Percentiles rank a stretch among this genome's conserved stretches.
Conservation (phyloP, 2,888 invertebrate genomes). For the Bombylius discolor region DNA sequence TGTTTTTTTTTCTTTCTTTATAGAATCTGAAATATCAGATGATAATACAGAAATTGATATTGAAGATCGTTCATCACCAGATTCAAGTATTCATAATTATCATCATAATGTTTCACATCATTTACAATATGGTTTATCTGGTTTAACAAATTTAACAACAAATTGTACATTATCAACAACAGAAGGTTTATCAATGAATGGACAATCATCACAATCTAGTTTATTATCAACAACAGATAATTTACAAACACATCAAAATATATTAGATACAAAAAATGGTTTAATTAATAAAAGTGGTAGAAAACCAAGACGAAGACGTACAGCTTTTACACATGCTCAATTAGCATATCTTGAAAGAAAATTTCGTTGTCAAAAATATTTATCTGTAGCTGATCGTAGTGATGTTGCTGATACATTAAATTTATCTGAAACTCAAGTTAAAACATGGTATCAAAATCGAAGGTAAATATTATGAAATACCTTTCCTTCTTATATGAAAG, state of each 20-base stretch:
- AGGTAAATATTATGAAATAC: slow-evolving; percentile 22
- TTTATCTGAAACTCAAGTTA: slow-evolving; percentile 86
- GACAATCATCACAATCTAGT: slow-evolving; percentile 17
- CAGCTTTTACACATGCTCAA: slow-evolving; percentile 90
- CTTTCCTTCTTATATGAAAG: no score
- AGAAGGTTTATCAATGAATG: background rate
- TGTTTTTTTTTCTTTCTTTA: background rate
- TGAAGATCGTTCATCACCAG: slow-evolving; percentile 35
- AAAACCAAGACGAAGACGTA: slow-evolving; percentile 71
- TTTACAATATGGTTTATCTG: slow-evolving; percentile 8
- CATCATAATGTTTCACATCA: slow-evolving; percentile 6
- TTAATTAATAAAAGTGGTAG: slow-evolving; percentile 43
- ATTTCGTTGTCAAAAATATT: slow-evolving; percentile 84
- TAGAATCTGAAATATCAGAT: slow-evolving; percentile 31
- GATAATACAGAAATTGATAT: slow-evolving; percentile 37
- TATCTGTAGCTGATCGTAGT: slow-evolving; percentile 84
- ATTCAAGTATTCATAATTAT: slow-evolving; percentile 26
- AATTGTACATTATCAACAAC: background rate
- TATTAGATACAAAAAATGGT: slow-evolving; percentile 20
- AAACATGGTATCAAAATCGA: slow-evolving; percentile 66
- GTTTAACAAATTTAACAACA: background rate
- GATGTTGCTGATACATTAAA: slow-evolving; percentile 84
- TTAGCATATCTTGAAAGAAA: slow-evolving; percentile 82
- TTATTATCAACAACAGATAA: background rate
- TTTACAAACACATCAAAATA: background rate